Base-by-base conservation (phyloP, 2,888 invertebrate species). In the Sthenelais limicola region DNA sequence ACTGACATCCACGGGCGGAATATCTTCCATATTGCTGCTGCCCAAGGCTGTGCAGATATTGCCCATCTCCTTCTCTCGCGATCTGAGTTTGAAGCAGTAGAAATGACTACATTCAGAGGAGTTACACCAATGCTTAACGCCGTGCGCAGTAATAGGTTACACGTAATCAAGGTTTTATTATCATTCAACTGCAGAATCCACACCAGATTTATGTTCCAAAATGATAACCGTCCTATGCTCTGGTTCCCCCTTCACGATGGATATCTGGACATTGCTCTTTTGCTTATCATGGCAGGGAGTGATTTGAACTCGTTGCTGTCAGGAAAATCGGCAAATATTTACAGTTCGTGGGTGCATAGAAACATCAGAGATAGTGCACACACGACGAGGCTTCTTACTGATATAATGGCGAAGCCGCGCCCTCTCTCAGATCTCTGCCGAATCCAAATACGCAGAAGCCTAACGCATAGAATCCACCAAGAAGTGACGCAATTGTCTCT, bases 231-330 rank as follows among this genome's bases (percentile, higher is more conserved):
- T 1, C 38, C 62, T 7, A 7, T 62, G 62, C 38, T 62, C 3
- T 62, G 62, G 62, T 62, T 62, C 15, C 62, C 62, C n/a, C 26
- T 62, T 9, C 62, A 62, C 43, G 62, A 62, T 21, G 62, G 62
- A 4, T 62, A 62, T 21, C 15, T 38, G 21, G 62, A 38, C 38
- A 38, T 62, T 1, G 62, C 62, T 1, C 7, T 62, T 24, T 24
- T 62, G 38, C 18, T 62, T 5, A 24, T 62, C 9, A 7, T 26
- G 21, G 62, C 62, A 2, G 62, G 62, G 1, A 43, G 38, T 15
- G 62, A 62, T 3, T 4, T 62, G 24, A 35, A 62, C 24, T 9
- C 1, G 7, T 26, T 62, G 38, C 24, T 62, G n/a, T n/a, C n/a
- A n/a, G n/a, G n/a, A n/a, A n/a, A n/a, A n/a, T n/a, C n/a, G n/a